Base-by-base conservation (phyloP, 2,113 vertebrate species). In the Otis tarda region DNA sequence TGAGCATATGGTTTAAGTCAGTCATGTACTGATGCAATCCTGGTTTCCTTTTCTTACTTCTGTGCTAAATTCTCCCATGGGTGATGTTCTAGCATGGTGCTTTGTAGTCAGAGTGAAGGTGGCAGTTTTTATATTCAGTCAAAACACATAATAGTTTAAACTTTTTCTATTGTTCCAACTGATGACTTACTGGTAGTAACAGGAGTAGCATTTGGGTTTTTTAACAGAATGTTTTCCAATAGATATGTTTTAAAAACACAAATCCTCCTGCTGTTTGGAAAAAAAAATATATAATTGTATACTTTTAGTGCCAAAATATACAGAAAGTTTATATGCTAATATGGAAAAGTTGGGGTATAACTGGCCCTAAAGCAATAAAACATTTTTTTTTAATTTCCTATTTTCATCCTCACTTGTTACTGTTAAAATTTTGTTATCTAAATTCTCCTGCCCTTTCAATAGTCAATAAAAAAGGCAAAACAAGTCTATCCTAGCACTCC, bases 251-350 rank as follows among this genome's bases (percentile, higher is more conserved):
- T 71, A 56, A 92, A 94, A 90, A 85, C 60, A 70, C 17, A 83
- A 45, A 79, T 50, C 39, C 53, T 50, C 39, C 57, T 73, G n/a
- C 37, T 90, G 14, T 49, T 89, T 88, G 43, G 41, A 43, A 43
- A 43, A 43, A 43, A 43, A 43, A 43, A 16, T 16, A 43, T 16
- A 43, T 27, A 27, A 12, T 79, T 79, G 39, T 71, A 15, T 59
- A 39, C 14, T 50, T 94, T 79, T 68, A 60, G 21, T 88, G 93
- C 91, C 86, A 95, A 95, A 93, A 85, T 31, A 92, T 35, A 71
- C 57, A 68, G 67, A 56, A 80, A 63, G 6, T 65, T 86, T 52
- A 19, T 83, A 18, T 47, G 18, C 25, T 83, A 43, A 14, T 85
- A 60, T 49, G 49, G 76, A 90, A 90, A 90, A 64, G 15, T 59